Base-by-base conservation (phyloP, 2,888 invertebrate genomes). In the Hemaris fuciformis region DNA sequence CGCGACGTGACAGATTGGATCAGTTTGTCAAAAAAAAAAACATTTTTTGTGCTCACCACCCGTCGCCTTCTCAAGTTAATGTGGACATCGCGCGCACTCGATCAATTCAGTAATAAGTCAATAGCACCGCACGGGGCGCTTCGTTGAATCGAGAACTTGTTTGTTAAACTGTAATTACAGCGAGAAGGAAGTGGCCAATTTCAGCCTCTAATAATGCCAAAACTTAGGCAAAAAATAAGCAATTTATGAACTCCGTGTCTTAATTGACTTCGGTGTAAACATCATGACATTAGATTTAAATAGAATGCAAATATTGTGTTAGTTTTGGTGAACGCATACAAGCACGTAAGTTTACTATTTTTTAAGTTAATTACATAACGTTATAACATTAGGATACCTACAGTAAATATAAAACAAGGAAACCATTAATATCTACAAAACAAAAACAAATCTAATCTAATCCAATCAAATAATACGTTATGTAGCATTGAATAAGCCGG, bases 51-150 rank as follows among this genome's bases (percentile, higher is more conserved):
- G 18, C 18, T 5, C 20, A 18, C 53, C 53, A 31, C 53, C 53
- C 53, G 53, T 53, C 53, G 53, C 27, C 48, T 53, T 31, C 31
- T 53, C 18, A 27, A 18, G 10, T 53, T 22, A 53, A 53, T 53
- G 53, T 53, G 31, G 18, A 31, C 31, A 31, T 53, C 31, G 53
- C 31, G 53, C 31, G 53, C 18, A 18, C 53, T 53, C 10, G 18
- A 53, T 53, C 4, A 31, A 31, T 18, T 27, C 18, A 18, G 18
- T 53, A 27, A 53, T 18, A 53, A 18, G 27, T 27, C 31, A 53
- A 53, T 31, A 53, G 15, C 27, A 53, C 13, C 31, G 23, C 45
- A 13, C 2, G 22, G 22, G 13, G 46, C n/a, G 15, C 8, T 53
- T 18, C 18, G 27, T 8, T 7, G 1, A 6, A 31, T 31, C 2